Evolutionary conservation across 1,140 invertebrate species (phyloP), one percentile per base, ranked within the genome.

Genomic region (Sycobia sp.): DNA sequence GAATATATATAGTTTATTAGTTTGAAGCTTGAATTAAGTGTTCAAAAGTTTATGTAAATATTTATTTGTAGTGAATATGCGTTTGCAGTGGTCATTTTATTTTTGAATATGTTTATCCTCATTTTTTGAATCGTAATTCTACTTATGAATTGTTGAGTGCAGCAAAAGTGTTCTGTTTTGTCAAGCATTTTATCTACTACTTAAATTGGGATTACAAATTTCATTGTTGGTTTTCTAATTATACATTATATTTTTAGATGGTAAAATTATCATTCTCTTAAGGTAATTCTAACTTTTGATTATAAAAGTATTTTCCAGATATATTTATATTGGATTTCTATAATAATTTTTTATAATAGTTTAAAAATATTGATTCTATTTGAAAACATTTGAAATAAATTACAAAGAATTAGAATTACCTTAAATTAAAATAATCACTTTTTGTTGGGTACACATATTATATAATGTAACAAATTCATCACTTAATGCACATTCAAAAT

Each of bases 1-100:
- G 56, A 59, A 54, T 22, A 36, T 59, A 29, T 9, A 44, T 64
- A 16, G 54, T 65, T 22, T 56, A 16, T 56, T 34, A 41, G 25
- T 47, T 36, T 51, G 32, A 36, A 38, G 29, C 13, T 46, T 58
- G 36, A 34, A 7, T 57, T 63, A 23, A 51, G 36, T 50, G 54
- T 57, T 44, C 22, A 38, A 34, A 44, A 49, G 11, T 53, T 46
- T 53, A 36, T 65, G 62, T 65, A 58, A 36, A 65, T 65, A 65
- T 53, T 22, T 58, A 46, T 54, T 3, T 41, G 53, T 43, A 41
- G 51, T 41, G 8, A 43, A 44, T 36, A 46, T 20, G 55, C 53
- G 53, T 58, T 63, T 65, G 32, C 1, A 59, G 41, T 59, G 41
- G 46, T 27, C 0, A 41, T 53, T 54, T 58, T 57, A 39, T 11